Evolutionary conservation across 2,888 invertebrate species (phyloP).

Genomic region (Eristalis pertinax): DNA sequence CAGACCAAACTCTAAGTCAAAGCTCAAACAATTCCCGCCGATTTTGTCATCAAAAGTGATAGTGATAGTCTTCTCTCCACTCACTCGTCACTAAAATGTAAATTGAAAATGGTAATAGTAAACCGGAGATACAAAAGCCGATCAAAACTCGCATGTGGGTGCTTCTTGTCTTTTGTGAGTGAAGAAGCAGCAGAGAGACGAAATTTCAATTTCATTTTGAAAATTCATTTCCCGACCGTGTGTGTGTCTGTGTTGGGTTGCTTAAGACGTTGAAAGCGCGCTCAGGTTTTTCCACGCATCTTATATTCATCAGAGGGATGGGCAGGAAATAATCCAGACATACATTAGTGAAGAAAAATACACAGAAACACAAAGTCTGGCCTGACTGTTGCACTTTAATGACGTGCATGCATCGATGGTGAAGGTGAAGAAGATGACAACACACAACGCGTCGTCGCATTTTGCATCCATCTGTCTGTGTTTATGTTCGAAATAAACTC

Average conservation of each 20-base stretch:
- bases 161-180: slow-evolving; percentile 46
- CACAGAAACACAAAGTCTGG: slow-evolving; percentile 25
- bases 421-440: slow-evolving; percentile 16
- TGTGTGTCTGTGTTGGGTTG: slow-evolving; percentile 24
- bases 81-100: not conserved
- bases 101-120: slow-evolving; percentile 11
- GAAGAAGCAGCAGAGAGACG: slow-evolving; percentile 13
- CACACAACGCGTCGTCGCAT: slow-evolving; percentile 32
- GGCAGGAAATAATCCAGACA: slow-evolving; percentile 72
- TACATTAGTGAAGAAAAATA: slow-evolving; percentile 43
- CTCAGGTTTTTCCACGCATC: slow-evolving; percentile 37
- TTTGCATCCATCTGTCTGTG: slow-evolving; percentile 63
- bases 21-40: not conserved
- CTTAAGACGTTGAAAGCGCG: slow-evolving; percentile 34
- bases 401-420: slow-evolving; percentile 24
- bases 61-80: not conserved
- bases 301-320: slow-evolving; percentile 50
- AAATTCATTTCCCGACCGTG: slow-evolving; percentile 4
- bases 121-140: slow-evolving; percentile 29
- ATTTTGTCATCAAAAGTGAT: not conserved
- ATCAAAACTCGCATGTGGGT: slow-evolving; percentile 45
- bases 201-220: slow-evolving; percentile 67
- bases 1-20: not conserved
- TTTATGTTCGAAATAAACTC: slow-evolving; percentile 68
- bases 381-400: slow-evolving; percentile 57